Evolutionary conservation across 2,113 vertebrate species (phyloP).

Genomic region (Nansenia antarctica): DNA sequence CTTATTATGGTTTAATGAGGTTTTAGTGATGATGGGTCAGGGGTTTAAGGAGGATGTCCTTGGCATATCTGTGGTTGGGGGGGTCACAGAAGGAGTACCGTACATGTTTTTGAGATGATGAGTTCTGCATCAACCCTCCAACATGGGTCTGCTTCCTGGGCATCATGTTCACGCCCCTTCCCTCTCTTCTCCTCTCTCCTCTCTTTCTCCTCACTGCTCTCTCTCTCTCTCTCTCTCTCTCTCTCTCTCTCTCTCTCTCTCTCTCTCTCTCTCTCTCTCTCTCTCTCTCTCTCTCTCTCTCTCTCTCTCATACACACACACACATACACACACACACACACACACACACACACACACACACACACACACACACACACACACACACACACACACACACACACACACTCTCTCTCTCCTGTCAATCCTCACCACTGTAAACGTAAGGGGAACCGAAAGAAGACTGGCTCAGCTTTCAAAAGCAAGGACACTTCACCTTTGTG

Average conservation of each 20-base stretch:
- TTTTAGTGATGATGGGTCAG: not conserved
- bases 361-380: no score
- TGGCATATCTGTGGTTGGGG: not conserved
- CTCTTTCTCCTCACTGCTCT: no score
- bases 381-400: slow-evolving; percentile 4
- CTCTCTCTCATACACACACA: no score
- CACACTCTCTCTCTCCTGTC: slow-evolving; percentile 28
- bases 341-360: no score
- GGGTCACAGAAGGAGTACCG: not conserved
- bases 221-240: not conserved
- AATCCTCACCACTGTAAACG: not conserved
- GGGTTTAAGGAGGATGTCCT: not conserved
- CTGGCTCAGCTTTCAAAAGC: slow-evolving; percentile 12
- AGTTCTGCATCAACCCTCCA: not conserved
- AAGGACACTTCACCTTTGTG: slow-evolving; percentile 1
- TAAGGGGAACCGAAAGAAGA: not conserved
- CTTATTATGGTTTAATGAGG: not conserved
- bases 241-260: not conserved
- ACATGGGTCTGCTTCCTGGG: not conserved
- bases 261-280: not conserved
- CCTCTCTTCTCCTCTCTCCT: slow-evolving; percentile 33
- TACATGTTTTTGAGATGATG: not conserved
- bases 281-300: not conserved
- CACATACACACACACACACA: no score
- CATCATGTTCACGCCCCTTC: slow-evolving; percentile 8